Evolutionary conservation across 2,113 vertebrate genomes (phyloP), one percentile per base, ranked within the genome.

Genomic region (Butorides virescens): DNA sequence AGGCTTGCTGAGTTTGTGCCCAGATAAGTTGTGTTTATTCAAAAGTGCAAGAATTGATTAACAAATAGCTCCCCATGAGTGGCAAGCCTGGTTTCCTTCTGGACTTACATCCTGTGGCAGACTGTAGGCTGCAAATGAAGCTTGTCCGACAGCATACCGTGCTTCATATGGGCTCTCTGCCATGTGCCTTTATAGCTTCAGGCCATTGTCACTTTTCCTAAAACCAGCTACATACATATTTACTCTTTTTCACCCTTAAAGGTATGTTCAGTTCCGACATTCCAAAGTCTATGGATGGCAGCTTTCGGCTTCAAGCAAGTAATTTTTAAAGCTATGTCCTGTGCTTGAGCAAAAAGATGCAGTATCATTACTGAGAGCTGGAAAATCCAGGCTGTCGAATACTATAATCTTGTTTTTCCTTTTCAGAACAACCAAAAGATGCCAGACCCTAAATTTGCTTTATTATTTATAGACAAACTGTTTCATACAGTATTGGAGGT

Each of bases 401-500:
- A 88, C 88, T 7, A 80, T n/a, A 91, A 92, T 77, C 58, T 72
- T 79, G 46, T 14, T 93, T 91, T 83, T 62, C 42, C 74, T 79
- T 89, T 85, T 82, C 70, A 89, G 84, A 84, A 46, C 34, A 73
- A 76, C 17, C 29, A 30, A 88, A 90, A 61, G 32, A 83, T 83
- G 71, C 66, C 87, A 97, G 71, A 86, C 30, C 59, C 87, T 73
- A 90, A 66, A 88, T 95, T 85, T 67, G 70, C 92, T 95, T 93
- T 75, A 95, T 95, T 97, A 96, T 97, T 95, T 95, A 91, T 93
- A 92, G 92, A 73, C 62, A 86, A 95, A 96, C 77, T 88, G 53
- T 58, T 91, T 90, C 85, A 83, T 71, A 90, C 65, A 67, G 77
- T 70, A 92, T 77, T 90, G 79, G 71, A 95, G 89, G 46, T 52